A percentile compares a stretch with the other conserved stretches of the same genome.
Evolutionary conservation across 2,797 vertebrate species (phyloP).

Genomic region (Chaenodraco wilsoni): DNA sequence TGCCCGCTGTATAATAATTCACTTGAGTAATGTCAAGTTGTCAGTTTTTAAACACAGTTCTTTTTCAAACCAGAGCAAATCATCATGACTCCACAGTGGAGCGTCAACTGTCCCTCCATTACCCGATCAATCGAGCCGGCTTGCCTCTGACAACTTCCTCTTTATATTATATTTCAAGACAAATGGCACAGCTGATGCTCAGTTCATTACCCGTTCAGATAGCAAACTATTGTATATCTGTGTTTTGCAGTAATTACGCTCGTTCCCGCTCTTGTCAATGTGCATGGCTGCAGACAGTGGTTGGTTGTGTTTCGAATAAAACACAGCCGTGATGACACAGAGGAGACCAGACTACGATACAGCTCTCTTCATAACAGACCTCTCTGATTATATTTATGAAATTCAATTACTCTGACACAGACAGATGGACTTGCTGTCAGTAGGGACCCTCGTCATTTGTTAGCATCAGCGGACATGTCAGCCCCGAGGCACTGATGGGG

Average conservation of each 20-base stretch:
- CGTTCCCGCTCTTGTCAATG: constrained; percentile 44
- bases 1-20: constrained; percentile 33
- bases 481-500: constrained; percentile 66
- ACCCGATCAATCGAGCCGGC: constrained; percentile 40
- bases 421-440: constrained; percentile 79
- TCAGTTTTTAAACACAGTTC: constrained; percentile 55
- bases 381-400: constrained; percentile 83
- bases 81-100: constrained; percentile 13
- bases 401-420: constrained; percentile 85
- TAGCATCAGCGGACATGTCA: constrained; percentile 78
- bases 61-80: constrained; percentile 52
- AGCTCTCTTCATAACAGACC: constrained; percentile 78
- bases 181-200: constrained; percentile 48
- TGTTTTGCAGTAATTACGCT: constrained; percentile 31
- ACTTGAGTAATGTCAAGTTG: constrained; percentile 54
- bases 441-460: constrained; percentile 76
- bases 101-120: constrained; percentile 46
- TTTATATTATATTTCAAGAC: constrained; percentile 57
- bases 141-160: constrained; percentile 52
- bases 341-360: constrained; percentile 55
- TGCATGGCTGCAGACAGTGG: constrained; percentile 35
- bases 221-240: constrained; percentile 34
- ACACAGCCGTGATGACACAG: constrained; percentile 53
- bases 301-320: constrained; percentile 52
- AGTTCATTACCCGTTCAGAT: constrained; percentile 54